phyloP scores from a whole-genome alignment of 2,888 invertebrate genomes.

The Celastrina argiolus region DNA sequence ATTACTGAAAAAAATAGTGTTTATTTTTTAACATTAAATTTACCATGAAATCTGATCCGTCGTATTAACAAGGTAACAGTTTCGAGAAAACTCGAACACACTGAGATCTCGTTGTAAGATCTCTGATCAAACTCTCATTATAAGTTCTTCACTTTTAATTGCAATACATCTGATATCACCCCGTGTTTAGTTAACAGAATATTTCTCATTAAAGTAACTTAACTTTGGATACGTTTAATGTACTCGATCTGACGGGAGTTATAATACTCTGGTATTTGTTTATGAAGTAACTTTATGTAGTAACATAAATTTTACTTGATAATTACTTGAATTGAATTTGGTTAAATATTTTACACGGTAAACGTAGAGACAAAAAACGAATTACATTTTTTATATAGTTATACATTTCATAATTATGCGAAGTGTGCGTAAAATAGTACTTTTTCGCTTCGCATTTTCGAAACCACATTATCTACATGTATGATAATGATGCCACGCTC shows the following conservation, averaged over 20 bases:
- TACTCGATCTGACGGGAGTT: background rate
- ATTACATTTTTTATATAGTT: no score
- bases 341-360: no score
- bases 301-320: background rate
- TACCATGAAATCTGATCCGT: no score
- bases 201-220: slow-evolving; percentile 16
- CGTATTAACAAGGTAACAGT: background rate
- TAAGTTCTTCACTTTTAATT: slow-evolving; percentile 31
- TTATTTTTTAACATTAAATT: no score
- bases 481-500: background rate
- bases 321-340: background rate
- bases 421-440: background rate
- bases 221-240: slow-evolving; percentile 14
- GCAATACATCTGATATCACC: slow-evolving; percentile 44
- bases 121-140: slow-evolving; percentile 20
- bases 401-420: background rate
- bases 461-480: background rate
- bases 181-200: slow-evolving; percentile 5
- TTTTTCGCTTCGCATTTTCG: background rate
- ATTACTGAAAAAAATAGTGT: no score
- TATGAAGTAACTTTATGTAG: background rate
- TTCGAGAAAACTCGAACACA: background rate
- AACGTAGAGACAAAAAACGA: no score
- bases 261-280: background rate
- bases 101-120: background rate